Percentiles rank a stretch among this genome's conserved stretches.
phyloP scores from a whole-genome alignment of 2,797 vertebrate genomes.

The Moxostoma hubbsi region DNA sequence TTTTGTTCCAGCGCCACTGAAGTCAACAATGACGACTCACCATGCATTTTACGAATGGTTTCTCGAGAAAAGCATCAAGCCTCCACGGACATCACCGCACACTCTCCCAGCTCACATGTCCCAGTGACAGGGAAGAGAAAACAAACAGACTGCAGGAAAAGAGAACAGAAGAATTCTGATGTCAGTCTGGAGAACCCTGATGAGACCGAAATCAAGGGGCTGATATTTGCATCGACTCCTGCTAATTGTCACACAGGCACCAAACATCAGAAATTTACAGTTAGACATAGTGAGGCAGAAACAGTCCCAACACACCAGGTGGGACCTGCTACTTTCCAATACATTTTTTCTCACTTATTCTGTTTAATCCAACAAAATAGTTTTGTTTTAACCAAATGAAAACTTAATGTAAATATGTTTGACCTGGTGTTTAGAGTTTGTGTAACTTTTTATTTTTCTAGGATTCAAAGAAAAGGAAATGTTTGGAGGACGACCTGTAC shows the following conservation, averaged over 20 bases:
- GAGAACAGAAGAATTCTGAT: background rate
- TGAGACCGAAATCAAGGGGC: constrained; percentile 10
- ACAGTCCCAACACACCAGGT: background rate
- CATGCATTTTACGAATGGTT: background rate
- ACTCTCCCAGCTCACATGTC: background rate
- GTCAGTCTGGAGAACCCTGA: constrained; percentile 19
- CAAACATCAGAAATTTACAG: background rate
- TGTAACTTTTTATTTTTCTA: constrained; percentile 41
- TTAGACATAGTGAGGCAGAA: background rate
- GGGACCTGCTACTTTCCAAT: background rate
- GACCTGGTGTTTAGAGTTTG: background rate
- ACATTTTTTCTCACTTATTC: background rate
- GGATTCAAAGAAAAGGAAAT: constrained; percentile 71
- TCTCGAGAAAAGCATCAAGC: background rate
- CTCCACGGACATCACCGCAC: background rate
- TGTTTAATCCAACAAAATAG: background rate
- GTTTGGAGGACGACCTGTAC: constrained; percentile 64
- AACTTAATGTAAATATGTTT: background rate
- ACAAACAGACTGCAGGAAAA: background rate
- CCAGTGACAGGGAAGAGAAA: constrained; percentile 23
- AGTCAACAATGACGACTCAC: background rate
- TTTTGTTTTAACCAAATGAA: background rate
- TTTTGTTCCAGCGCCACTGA: background rate
- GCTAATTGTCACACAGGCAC: background rate
- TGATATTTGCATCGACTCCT: constrained; percentile 21